Evolutionary conservation across 2,113 vertebrate species (phyloP).

Genomic region (Bambusicola thoracicus): DNA sequence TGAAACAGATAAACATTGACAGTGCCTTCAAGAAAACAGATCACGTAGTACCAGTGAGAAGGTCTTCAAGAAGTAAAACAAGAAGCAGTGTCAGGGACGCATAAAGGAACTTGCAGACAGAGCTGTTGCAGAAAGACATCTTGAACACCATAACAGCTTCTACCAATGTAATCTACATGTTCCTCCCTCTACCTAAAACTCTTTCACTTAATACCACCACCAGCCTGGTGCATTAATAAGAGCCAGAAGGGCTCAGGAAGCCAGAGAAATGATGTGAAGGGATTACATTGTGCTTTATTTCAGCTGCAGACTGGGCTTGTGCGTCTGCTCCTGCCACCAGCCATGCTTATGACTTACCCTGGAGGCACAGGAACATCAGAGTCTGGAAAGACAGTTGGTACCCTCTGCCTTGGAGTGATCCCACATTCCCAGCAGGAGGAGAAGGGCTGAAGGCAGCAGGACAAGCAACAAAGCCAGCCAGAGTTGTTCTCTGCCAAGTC

Average conservation of each 20-base stretch:
- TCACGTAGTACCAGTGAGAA: not conserved
- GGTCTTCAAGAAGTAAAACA: not conserved
- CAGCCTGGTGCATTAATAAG: not conserved
- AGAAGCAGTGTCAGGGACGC: not conserved
- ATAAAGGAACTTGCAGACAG: not conserved
- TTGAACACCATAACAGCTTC: not conserved
- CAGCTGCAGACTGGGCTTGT: not conserved
- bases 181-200: not conserved
- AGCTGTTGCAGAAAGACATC: not conserved
- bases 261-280: not conserved
- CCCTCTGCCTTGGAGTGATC: not conserved
- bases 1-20: not conserved
- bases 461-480: not conserved
- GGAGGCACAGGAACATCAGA: no score
- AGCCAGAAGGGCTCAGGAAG: not conserved
- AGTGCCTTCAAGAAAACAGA: not conserved
- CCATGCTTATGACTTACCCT: no score
- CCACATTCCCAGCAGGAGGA: fast-evolving
- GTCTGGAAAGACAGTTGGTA: not conserved
- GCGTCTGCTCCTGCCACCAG: not conserved
- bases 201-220: not conserved
- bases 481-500: not conserved
- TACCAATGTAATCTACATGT: not conserved
- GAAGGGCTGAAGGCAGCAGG: not conserved
- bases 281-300: not conserved